Percentiles rank a stretch among this genome's conserved stretches.
These are phyloP conservation scores for Brachionus koreanus DNA, from an alignment of 1,140 invertebrate genomes.

Conservation along the genomic window DNA sequence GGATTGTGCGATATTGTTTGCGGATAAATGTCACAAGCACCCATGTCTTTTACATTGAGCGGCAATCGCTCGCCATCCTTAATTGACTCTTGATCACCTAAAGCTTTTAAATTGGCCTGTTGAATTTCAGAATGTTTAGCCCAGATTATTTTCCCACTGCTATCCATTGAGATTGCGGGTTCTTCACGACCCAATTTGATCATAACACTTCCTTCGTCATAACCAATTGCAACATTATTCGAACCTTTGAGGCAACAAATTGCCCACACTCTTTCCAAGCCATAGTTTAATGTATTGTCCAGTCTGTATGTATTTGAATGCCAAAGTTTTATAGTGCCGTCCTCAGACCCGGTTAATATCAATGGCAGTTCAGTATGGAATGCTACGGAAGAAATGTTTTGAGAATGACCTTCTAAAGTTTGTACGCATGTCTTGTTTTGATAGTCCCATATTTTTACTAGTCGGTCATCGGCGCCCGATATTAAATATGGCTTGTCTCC, in stretches of 20 bases:
- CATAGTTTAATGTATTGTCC: slow-evolving; percentile 95
- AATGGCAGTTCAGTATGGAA: slow-evolving; percentile 98
- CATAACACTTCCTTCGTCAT: slow-evolving; percentile 96
- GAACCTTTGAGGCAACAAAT: slow-evolving; percentile 90
- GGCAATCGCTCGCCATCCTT: slow-evolving; percentile 88
- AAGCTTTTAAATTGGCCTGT: slow-evolving; percentile 83
- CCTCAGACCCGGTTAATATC: slow-evolving; percentile 92
- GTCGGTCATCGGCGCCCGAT: slow-evolving; percentile 92
- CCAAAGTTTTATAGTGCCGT: slow-evolving; percentile 69
- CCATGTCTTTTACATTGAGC: slow-evolving; percentile 94
- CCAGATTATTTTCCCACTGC: slow-evolving; percentile 95
- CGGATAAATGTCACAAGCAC: slow-evolving; percentile 97
- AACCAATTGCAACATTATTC: slow-evolving; percentile 93
- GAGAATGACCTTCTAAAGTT: slow-evolving; percentile 90
- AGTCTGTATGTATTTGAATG: slow-evolving; percentile 59
- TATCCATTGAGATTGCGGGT: slow-evolving; percentile 98
- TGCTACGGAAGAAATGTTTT: slow-evolving; percentile 80
- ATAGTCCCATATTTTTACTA: slow-evolving; percentile 99
- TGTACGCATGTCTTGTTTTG: slow-evolving; percentile 99
- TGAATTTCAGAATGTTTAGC: slow-evolving; percentile 96
- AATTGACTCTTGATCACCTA: slow-evolving; percentile 50
- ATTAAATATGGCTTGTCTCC: slow-evolving; percentile 99
- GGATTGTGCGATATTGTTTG: slow-evolving; percentile 97
- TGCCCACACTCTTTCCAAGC: slow-evolving; percentile 94
- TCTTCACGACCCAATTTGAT: slow-evolving; percentile 95